Evolutionary conservation across 2,797 vertebrate species (phyloP).

Genomic region (Protosalanx chinensis): DNA sequence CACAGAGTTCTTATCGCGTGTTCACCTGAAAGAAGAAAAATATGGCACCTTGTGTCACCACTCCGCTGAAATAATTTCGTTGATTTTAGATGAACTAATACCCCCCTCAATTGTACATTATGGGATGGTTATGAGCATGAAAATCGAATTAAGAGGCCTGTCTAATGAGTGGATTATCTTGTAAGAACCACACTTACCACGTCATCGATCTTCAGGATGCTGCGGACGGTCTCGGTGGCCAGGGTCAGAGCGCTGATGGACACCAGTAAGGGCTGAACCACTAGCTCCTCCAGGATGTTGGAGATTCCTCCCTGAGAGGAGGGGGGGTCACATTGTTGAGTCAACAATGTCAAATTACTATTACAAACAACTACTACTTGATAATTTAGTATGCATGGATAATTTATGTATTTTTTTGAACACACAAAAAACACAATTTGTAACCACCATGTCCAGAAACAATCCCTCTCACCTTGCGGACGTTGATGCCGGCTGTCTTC

Average conservation of each 20-base stretch:
- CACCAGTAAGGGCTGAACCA: conserved; percentile 93
- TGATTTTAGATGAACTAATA: neutral
- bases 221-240: conserved; percentile 94
- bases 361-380: neutral
- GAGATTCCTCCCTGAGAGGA: conserved; percentile 91
- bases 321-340: neutral
- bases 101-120: too few species aligned
- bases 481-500: conserved; percentile 93
- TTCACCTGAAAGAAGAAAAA: conserved; percentile 78
- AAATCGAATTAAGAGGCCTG: neutral
- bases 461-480: conserved; percentile 83
- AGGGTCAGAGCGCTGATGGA: conserved; percentile 91
- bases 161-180: neutral
- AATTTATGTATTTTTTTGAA: too few species aligned
- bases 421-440: too few species aligned
- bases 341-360: neutral
- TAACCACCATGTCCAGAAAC: too few species aligned
- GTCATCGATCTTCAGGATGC: conserved; percentile 98
- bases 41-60: neutral
- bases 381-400: neutral
- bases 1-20: conserved; percentile 73
- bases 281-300: conserved; percentile 97
- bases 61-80: neutral
- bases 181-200: conserved; percentile 72
- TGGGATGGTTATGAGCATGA: neutral